Percentiles rank a stretch among this genome's conserved stretches.
These are phyloP conservation scores for Rhamphomyia laevipes DNA, from an alignment of 2,888 invertebrate genomes.

Conservation along the genomic window DNA sequence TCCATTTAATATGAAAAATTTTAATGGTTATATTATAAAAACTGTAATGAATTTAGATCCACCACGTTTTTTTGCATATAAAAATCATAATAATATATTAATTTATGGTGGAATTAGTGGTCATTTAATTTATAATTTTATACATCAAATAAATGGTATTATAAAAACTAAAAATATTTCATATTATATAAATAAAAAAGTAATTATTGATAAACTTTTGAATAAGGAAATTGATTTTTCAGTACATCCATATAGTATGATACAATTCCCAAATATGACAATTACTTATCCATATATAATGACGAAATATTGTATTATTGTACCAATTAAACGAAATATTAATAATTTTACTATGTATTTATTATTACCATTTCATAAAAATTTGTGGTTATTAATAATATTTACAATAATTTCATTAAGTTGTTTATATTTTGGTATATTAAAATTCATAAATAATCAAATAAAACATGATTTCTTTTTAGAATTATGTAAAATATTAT, in stretches of 20 bases:
- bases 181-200: background rate
- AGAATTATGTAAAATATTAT: background rate
- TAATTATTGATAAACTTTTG: background rate
- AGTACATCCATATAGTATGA: background rate
- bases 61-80: background rate
- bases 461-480: background rate
- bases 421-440: no score
- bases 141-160: background rate
- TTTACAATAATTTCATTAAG: background rate
- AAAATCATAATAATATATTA: background rate
- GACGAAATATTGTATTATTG: conserved; percentile 28
- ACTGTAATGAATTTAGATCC: background rate
- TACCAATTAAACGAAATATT: conserved; percentile 23
- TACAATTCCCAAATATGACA: conserved; percentile 11
- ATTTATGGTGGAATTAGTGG: background rate
- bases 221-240: background rate
- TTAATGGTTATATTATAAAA: background rate
- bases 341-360: conserved; percentile 19
- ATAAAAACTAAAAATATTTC: background rate
- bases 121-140: background rate
- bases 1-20: background rate
- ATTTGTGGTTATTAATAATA: conserved; percentile 21
- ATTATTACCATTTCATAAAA: conserved; percentile 16
- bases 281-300: conserved; percentile 28
- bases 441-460: no score